Evolutionary conservation across 2,888 invertebrate species (phyloP).

Genomic region (Luperina testacea): DNA sequence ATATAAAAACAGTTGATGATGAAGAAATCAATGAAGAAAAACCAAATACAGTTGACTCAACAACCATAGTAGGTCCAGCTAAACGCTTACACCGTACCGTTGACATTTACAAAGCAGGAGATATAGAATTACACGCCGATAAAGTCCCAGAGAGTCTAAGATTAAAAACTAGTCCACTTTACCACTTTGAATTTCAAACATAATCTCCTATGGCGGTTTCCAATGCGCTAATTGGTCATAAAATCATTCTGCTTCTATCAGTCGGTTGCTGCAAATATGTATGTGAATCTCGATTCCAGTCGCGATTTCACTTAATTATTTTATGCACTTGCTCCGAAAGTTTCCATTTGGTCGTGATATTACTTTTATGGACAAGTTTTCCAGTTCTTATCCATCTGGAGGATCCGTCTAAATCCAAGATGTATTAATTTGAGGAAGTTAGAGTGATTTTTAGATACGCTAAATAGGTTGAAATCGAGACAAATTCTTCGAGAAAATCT

Average conservation of each 20-base stretch:
- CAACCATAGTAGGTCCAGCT: conserved; percentile 33
- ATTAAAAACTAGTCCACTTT: conserved; percentile 74
- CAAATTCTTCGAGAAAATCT: neutral
- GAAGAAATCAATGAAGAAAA: neutral
- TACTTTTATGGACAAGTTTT: conserved; percentile 13
- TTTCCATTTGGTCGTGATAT: conserved; percentile 33
- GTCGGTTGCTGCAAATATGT: conserved; percentile 52
- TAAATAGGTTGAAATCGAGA: neutral
- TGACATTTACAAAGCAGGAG: conserved; percentile 70
- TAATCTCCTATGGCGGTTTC: conserved; percentile 62
- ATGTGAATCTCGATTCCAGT: conserved; percentile 48
- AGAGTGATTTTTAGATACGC: neutral
- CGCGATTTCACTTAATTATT: conserved; percentile 54
- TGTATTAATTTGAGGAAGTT: neutral
- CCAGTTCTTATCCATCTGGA: neutral
- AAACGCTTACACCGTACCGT: conserved; percentile 60
- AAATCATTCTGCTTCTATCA: conserved; percentile 53
- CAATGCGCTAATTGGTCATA: conserved; percentile 64
- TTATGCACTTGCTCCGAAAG: conserved; percentile 25
- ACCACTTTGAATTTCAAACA: conserved; percentile 62
- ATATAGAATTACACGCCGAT: conserved; percentile 64
- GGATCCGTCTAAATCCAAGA: neutral
- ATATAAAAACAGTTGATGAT: neutral
- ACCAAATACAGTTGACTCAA: neutral
- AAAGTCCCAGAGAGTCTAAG: conserved; percentile 65